Base-by-base conservation (phyloP, 1,140 invertebrate species). In the Streblospio benedicti region DNA sequence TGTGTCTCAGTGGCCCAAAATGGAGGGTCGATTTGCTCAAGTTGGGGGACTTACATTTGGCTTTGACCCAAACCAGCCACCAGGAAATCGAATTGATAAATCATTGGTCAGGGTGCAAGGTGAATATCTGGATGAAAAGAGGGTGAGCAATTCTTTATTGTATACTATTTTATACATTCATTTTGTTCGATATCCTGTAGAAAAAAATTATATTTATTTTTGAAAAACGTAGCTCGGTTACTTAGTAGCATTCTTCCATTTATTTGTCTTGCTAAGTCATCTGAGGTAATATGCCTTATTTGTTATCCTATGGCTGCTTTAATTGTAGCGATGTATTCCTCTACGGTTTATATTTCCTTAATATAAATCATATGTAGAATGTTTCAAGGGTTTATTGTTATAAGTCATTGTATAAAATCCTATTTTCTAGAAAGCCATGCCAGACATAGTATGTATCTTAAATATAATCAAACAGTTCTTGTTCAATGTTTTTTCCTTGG, bases 1-100 rank as follows among this genome's bases (percentile, higher is more conserved):
- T 23, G 84, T 86, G 35, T 85, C 81, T 1, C 82, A 85, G 67
- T 90, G 88, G 73, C 89, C 89, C 0, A 86, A 85, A 68, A 75
- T 90, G 23, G 89, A 90, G 73, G 89, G 89, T 5, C 74, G 89
- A 35, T 91, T 91, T 75, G 87, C 87, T 0, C 85, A 91, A 59
- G 71, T 77, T 25, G 82, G 88, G 0, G 91, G 91, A 31, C 76
- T 93, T 2, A 84, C 82, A 59, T 94, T 93, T 79, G 87, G 85
- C 1, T 93, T 93, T 78, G 85, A 93, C 79, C 88, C 90, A 0
- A 77, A 79, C 1, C 83, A 84, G 71, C 83, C 85, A 4, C 76
- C 85, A 0, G 88, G 88, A 5, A 62, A 82, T 50, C 75, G 90
- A 27, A 83, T 94, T 0, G 85, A 87, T 61, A 79, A 83, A 4